A percentile compares a stretch with the other conserved stretches of the same genome.
These are phyloP conservation scores for Indicator maculatus DNA, from an alignment of 2,113 vertebrate species.

Conservation along the genomic window DNA sequence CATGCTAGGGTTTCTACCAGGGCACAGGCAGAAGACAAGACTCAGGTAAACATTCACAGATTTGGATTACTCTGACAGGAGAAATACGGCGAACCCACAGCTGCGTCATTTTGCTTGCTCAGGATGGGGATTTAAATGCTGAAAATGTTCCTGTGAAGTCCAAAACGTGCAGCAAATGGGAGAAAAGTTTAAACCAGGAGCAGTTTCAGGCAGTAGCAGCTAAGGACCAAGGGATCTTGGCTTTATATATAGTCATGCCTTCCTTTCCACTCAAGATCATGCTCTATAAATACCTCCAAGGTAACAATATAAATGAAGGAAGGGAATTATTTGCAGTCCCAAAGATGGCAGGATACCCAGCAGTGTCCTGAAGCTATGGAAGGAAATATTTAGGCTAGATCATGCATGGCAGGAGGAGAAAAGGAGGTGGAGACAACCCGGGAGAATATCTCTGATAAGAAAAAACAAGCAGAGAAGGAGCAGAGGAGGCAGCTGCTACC, in stretches of 20 bases:
- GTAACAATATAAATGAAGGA: constrained; percentile 64
- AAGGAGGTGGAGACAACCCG: not conserved
- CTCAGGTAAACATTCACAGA: not conserved
- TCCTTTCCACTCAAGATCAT: constrained; percentile 33
- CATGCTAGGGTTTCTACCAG: not conserved
- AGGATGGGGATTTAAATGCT: not conserved
- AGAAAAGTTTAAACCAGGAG: not conserved
- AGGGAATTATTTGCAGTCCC: constrained; percentile 63
- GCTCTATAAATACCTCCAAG: constrained; percentile 71
- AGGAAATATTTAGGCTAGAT: constrained; percentile 50
- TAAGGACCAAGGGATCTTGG: constrained; percentile 31
- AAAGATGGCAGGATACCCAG: constrained; percentile 51
- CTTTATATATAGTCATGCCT: constrained; percentile 58
- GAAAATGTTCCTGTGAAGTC: not conserved
- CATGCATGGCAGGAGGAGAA: not conserved
- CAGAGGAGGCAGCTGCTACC: not conserved
- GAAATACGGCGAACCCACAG: not conserved
- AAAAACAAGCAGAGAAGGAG: not conserved
- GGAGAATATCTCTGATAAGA: not conserved
- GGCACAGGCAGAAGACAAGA: not conserved
- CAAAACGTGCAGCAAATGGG: not conserved
- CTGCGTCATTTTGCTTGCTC: not conserved
- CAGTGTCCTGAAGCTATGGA: constrained; percentile 63
- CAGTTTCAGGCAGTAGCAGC: constrained; percentile 14
- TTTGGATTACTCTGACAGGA: not conserved